Evolutionary conservation across 2,113 vertebrate genomes (phyloP).

Genomic region (Paramisgurnus dabryanus): DNA sequence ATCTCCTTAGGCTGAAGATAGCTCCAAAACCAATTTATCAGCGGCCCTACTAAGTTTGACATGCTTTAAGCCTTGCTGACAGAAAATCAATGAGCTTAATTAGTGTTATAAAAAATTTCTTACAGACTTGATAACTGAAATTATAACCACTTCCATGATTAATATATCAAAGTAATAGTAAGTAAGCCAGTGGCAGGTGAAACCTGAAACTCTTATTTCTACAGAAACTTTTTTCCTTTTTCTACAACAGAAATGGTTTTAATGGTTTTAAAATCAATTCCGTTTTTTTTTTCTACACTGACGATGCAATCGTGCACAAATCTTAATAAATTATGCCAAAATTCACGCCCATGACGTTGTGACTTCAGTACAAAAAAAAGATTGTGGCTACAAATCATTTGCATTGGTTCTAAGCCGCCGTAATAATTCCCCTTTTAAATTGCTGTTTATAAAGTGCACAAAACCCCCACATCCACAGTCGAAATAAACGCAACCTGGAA

Average conservation of each 20-base stretch:
- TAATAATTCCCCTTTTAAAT: slow-evolving; percentile 20
- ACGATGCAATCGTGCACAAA: not conserved
- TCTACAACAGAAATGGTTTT: not conserved
- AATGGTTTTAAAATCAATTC: not conserved
- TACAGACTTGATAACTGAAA: slow-evolving; percentile 58
- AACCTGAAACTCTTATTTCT: not conserved
- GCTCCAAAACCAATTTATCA: slow-evolving; percentile 68
- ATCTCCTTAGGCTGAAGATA: slow-evolving; percentile 64
- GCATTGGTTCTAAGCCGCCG: not conserved
- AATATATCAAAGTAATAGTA: slow-evolving; percentile 9
- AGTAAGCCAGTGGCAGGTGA: not conserved
- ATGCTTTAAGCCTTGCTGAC: slow-evolving; percentile 56
- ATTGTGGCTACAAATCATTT: slow-evolving; percentile 6
- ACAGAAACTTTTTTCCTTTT: not conserved
- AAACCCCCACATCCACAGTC: slow-evolving; percentile 11
- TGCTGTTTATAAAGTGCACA: not conserved
- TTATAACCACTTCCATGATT: slow-evolving; percentile 31
- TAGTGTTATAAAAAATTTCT: slow-evolving; percentile 57
- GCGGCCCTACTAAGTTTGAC: slow-evolving; percentile 28
- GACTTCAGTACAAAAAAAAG: not conserved
- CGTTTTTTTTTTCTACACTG: not conserved
- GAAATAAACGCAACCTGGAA: slow-evolving; percentile 38
- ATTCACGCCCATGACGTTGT: not conserved
- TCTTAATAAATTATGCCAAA: not conserved
- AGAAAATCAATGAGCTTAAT: slow-evolving; percentile 66